These are phyloP conservation scores for Scaptomyza parva DNA, from an alignment of 2,888 invertebrate species.

Conservation along the genomic window DNA sequence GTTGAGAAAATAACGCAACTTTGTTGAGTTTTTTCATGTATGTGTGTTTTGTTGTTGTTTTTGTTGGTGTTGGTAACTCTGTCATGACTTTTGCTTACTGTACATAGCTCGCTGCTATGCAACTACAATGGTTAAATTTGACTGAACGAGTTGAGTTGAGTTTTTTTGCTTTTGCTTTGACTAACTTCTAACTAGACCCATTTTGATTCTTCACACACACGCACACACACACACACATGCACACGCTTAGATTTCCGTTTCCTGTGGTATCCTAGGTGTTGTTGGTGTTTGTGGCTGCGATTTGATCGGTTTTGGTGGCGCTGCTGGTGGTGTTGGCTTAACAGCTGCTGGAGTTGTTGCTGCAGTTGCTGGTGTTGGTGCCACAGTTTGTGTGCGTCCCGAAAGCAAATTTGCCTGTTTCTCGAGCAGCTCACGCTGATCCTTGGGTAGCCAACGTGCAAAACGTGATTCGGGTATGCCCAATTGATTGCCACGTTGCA, in stretches of 20 bases:
- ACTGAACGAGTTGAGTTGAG: constrained; percentile 5
- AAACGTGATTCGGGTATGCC: constrained; percentile 84
- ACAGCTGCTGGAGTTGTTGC: constrained; percentile 32
- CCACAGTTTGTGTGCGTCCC: constrained; percentile 58
- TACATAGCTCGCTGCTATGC: constrained; percentile 49
- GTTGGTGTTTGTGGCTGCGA: constrained; percentile 12
- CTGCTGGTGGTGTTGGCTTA: constrained; percentile 30
- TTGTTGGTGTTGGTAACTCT: constrained; percentile 27
- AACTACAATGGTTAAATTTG: constrained; percentile 12
- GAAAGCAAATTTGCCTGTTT: constrained; percentile 83
- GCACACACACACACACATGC: constrained; percentile 12
- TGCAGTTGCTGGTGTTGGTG: constrained; percentile 11
- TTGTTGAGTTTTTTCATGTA: constrained; percentile 5
- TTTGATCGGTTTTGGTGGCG: constrained; percentile 27
- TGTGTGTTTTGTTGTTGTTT: constrained; percentile 5
- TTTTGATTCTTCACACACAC: no score
- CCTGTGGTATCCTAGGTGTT: constrained; percentile 73
- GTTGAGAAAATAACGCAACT: constrained; percentile 9
- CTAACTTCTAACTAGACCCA: not conserved
- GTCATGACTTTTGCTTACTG: constrained; percentile 45
- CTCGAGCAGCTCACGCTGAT: constrained; percentile 84
- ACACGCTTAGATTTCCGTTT: constrained; percentile 82
- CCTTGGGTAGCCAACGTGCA: constrained; percentile 84
- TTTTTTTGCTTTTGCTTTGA: not conserved
- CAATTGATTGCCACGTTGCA: constrained; percentile 82